Evolutionary conservation across 1,140 invertebrate genomes (phyloP), one percentile per base, ranked within the genome.

Genomic region (Drosophila athabasca): DNA sequence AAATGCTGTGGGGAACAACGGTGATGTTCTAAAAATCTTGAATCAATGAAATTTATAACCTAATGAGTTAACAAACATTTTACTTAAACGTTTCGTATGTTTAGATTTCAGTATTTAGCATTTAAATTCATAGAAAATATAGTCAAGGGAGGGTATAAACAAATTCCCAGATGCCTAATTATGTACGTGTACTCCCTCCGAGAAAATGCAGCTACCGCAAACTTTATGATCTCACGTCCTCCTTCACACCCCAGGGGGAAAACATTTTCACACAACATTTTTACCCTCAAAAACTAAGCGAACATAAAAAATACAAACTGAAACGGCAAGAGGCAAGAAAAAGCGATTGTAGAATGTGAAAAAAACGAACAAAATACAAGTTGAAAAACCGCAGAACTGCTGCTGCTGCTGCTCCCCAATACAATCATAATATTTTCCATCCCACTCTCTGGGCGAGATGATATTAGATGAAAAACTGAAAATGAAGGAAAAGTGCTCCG

Each of bases 391-490:
- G 57, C 82, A 87, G 78, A 70, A 39, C 11, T 39, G 35, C 35
- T 39, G 35, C 31, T 31, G 29, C 6, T 31, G 31, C 3, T 39
- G 11, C 82, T 74, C 68, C 46, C 57, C 52, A 64, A 84, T 51
- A 79, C 62, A 59, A 46, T 59, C 51, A 87, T 82, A 68, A 53
- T 19, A 41, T 53, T 41, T 88, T 88, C 84, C 84, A 88, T 88
- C 72, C 64, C 79, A 88, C 83, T 83, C 83, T 88, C 76, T 79
- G 49, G 74, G 62, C 51, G 35, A 39, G 35, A 39, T 72, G 76
- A 79, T 87, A 87, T 87, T 83, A 76, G 64, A 79, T 72, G 67
- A 88, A 87, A 79, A 84, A 61, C 75, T 73, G 35, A 58, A 69
- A 62, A 48, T 49, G 66, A 55, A 55, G 66, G 64, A 67, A 54